These are phyloP conservation scores for Alviniconcha marisindica DNA, from an alignment of 1,140 invertebrate species.

Conservation along the genomic window DNA sequence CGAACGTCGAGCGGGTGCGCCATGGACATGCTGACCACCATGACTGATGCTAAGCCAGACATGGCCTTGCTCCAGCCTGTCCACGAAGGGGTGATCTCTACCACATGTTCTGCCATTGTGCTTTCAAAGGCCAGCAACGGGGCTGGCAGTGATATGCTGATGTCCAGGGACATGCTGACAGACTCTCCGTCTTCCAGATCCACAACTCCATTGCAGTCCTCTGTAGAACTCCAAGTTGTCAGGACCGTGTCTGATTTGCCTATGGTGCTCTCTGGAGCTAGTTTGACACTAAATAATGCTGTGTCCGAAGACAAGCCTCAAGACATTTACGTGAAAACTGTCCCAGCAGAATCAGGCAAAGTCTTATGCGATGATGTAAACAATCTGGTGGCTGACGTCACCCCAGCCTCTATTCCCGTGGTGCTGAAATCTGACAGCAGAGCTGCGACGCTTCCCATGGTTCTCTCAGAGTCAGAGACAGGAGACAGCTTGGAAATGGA, in stretches of 20 bases:
- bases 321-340: background rate
- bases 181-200: background rate
- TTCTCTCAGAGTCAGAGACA: background rate
- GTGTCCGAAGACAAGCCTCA: background rate
- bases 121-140: background rate
- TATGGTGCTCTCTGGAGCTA: background rate
- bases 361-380: background rate
- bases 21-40: background rate
- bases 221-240: background rate
- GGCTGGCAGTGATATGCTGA: background rate
- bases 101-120: background rate
- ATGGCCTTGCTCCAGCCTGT: background rate
- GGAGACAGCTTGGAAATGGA: constrained; percentile 7
- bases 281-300: background rate
- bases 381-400: background rate
- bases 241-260: background rate
- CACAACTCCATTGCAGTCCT: background rate
- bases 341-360: background rate
- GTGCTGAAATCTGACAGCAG: background rate
- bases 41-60: background rate
- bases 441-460: constrained; percentile 10
- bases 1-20: background rate
- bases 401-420: background rate
- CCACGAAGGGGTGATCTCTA: background rate
- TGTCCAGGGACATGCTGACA: background rate